These are phyloP conservation scores for Drosophila pseudoananassae DNA, from an alignment of 1,140 invertebrate species.

Conservation along the genomic window DNA sequence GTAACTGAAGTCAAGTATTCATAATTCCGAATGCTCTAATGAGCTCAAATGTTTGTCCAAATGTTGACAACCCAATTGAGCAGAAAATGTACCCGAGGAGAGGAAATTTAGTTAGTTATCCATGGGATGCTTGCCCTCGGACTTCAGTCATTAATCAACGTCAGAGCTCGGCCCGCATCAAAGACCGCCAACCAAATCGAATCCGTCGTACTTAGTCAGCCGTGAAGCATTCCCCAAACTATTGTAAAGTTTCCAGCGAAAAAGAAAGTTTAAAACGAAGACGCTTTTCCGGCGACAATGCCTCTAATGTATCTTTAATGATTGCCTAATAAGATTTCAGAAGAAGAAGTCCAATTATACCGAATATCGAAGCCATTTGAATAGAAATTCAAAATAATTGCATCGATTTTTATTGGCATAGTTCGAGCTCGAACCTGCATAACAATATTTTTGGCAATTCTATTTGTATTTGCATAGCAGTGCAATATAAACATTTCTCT, in stretches of 20 bases:
- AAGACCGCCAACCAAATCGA: slow-evolving; percentile 38
- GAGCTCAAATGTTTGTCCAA: slow-evolving; percentile 74
- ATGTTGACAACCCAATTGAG: slow-evolving; percentile 75
- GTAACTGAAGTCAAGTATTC: slow-evolving; percentile 60
- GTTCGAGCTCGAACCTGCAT: slow-evolving; percentile 28
- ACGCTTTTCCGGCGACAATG: slow-evolving; percentile 9
- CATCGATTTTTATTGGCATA: slow-evolving; percentile 30
- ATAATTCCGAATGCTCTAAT: slow-evolving; percentile 70
- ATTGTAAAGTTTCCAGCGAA: slow-evolving; percentile 20
- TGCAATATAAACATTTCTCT: slow-evolving; percentile 43
- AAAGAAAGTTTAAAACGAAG: slow-evolving; percentile 32
- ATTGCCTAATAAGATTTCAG: slow-evolving; percentile 9
- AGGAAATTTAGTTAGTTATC: slow-evolving; percentile 25
- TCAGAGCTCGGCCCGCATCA: slow-evolving; percentile 40
- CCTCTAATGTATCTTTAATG: slow-evolving; percentile 59
- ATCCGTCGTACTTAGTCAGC: slow-evolving; percentile 31
- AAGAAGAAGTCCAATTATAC: not conserved
- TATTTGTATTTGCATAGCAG: slow-evolving; percentile 38
- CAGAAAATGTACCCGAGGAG: slow-evolving; percentile 55
- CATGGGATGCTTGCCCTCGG: slow-evolving; percentile 7
- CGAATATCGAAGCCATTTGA: too few relatives aligned
- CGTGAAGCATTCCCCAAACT: slow-evolving; percentile 34
- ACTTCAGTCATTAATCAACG: slow-evolving; percentile 63
- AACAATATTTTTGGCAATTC: slow-evolving; percentile 37
- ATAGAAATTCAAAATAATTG: too few relatives aligned